phyloP scores from a whole-genome alignment of 1,140 invertebrate species.

The Anastatus disparis region DNA sequence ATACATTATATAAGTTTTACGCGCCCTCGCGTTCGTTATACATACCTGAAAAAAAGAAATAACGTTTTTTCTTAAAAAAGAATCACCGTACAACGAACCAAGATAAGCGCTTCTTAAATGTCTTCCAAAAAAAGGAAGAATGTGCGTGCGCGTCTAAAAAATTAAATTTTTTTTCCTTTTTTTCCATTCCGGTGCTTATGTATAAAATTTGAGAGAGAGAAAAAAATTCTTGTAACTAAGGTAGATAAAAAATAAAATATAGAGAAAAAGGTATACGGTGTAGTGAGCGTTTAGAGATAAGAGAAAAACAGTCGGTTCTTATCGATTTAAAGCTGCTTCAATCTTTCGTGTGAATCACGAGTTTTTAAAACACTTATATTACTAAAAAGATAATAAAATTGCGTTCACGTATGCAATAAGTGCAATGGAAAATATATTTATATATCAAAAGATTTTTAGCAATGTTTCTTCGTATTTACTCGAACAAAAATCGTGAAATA shows the following conservation, averaged over 20 bases:
- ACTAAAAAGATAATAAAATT: slow-evolving; percentile 3
- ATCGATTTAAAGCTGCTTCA: slow-evolving; percentile 12
- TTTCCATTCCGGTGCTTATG: neutral
- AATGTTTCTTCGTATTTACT: slow-evolving; percentile 1
- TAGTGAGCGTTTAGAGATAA: neutral
- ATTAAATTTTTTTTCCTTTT: neutral
- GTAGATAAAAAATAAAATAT: neutral
- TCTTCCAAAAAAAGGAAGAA: too few relatives aligned
- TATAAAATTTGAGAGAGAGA: neutral
- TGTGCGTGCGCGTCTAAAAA: slow-evolving; percentile 8
- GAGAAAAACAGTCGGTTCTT: slow-evolving; percentile 2
- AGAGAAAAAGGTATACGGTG: neutral
- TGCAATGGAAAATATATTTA: neutral
- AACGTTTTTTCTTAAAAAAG: neutral
- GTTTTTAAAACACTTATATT: too few relatives aligned
- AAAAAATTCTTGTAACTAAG: neutral
- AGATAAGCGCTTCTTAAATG: too few relatives aligned
- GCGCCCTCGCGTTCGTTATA: neutral
- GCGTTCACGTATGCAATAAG: neutral
- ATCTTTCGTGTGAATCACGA: slow-evolving; percentile 21
- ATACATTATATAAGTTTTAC: neutral
- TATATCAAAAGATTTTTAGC: neutral
- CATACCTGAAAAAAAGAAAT: neutral
- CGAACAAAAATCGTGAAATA: too few relatives aligned
- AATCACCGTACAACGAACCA: too few relatives aligned